Base-by-base conservation (phyloP, 2,888 invertebrate genomes). In the Apoderus coryli region DNA sequence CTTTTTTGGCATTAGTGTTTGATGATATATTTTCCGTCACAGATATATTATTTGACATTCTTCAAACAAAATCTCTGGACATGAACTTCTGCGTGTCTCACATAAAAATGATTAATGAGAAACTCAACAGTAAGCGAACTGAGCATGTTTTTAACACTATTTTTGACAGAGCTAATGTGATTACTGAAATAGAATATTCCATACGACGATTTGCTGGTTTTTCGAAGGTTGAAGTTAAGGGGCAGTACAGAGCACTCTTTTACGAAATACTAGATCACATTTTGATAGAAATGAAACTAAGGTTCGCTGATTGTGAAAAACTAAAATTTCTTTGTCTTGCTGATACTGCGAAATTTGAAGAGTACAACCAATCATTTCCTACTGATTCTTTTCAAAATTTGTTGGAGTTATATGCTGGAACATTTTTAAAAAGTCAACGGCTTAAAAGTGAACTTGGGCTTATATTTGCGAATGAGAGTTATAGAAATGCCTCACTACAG, bases 1-100 rank as follows among this genome's bases (percentile, higher is more conserved):
- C 38, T 4, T 39, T 43, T 33, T 33, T 43, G 26, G 31, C 28
- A 19, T 3, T 39, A 10, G 36, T 43, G 10, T 43, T 40, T 34
- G 27, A 39, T 16, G 36, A 40, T 15, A 35, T 43, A 35, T 44
- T 44, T 33, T 10, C 13, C 16, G 6, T 33, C 11, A 42, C 39
- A 3, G 32, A 41, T 26, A 14, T 33, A n/a, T 25, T 41, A 12
- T 40, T 27, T 22, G 28, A 39, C 14, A 27, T 36, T 13, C 34
- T 41, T 9, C 38, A 40, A 24, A 38, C 36, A 27, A 39, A 35
- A 14, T 34, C 35, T 22, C 33, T 42, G 7, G 41, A 42, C 24
- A 39, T 43, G 22, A 39, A 34, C 34, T 39, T 27, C 16, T 42
- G 44, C 23, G 11, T 38, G 22, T 31, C 29, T 15, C 33, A 38